Evolutionary conservation across 2,797 vertebrate species (phyloP).

Genomic region (Meda fulgida): DNA sequence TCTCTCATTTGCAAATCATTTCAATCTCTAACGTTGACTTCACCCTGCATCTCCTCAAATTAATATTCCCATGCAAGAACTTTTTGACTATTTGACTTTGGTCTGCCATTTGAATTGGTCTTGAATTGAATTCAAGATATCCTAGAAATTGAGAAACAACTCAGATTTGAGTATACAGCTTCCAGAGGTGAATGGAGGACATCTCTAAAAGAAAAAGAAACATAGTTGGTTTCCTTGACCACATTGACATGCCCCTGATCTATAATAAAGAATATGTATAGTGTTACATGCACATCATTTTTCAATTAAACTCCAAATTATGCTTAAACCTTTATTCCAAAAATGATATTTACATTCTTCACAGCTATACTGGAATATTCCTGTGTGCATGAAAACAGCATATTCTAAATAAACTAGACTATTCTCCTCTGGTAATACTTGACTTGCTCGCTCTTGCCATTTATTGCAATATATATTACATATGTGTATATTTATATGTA

Average conservation of each 20-base stretch:
- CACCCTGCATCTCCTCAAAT: conserved; percentile 1
- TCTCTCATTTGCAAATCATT: background rate
- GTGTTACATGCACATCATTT: background rate
- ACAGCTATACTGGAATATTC: too few species aligned
- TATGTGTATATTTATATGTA: background rate
- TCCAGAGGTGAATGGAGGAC: background rate
- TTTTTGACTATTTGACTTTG: background rate
- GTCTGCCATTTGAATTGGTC: background rate
- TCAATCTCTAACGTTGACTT: background rate
- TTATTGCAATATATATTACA: background rate
- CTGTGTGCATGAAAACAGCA: background rate
- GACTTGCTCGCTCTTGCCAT: background rate
- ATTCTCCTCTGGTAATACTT: background rate
- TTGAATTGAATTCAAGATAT: conserved; percentile 1
- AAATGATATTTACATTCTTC: background rate
- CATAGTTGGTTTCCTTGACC: background rate
- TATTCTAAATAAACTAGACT: background rate
- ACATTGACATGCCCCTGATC: background rate
- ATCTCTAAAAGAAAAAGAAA: background rate
- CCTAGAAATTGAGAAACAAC: background rate
- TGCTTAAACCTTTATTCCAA: too few species aligned
- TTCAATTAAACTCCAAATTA: background rate
- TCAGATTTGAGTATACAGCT: background rate
- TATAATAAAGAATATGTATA: background rate
- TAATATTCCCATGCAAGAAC: conserved; percentile 10